Conservation (phyloP, 2,113 vertebrate species). For the Ariopsis seemanni region DNA sequence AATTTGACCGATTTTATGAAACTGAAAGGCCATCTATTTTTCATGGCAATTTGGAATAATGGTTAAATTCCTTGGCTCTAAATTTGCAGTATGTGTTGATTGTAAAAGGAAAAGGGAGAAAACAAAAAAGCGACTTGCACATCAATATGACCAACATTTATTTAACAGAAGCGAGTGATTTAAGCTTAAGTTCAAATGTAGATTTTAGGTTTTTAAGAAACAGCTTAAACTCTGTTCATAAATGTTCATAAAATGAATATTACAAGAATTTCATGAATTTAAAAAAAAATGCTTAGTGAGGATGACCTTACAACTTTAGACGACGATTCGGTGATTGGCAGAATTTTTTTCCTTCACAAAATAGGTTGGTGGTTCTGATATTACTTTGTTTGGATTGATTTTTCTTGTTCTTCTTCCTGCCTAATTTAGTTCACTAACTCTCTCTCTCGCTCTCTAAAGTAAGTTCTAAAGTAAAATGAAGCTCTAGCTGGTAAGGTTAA, state of each 20-base stretch:
- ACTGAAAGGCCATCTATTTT: no score
- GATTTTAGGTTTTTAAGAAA: background rate
- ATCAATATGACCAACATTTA: background rate
- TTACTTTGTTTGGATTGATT: background rate
- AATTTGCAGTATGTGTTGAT: background rate
- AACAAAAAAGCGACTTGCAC: background rate
- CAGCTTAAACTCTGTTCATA: background rate
- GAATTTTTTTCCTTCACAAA: no score
- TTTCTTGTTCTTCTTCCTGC: background rate
- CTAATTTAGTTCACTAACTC: no score
- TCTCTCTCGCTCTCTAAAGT: no score
- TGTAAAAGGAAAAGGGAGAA: background rate
- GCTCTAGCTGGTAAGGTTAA: no score
- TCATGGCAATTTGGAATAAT: background rate
- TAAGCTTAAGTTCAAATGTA: background rate
- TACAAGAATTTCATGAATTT: background rate
- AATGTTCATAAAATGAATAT: background rate
- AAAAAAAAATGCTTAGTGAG: no score
- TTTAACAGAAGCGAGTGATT: background rate
- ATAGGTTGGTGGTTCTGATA: no score
- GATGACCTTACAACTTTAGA: background rate
- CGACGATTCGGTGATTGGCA: background rate
- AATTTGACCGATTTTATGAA: no score
- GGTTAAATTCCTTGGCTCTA: background rate
- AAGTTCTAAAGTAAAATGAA: no score